Evolutionary conservation across 2,888 invertebrate genomes (phyloP), one percentile per base, ranked within the genome.

Genomic region (Lepidochrysops patricia): DNA sequence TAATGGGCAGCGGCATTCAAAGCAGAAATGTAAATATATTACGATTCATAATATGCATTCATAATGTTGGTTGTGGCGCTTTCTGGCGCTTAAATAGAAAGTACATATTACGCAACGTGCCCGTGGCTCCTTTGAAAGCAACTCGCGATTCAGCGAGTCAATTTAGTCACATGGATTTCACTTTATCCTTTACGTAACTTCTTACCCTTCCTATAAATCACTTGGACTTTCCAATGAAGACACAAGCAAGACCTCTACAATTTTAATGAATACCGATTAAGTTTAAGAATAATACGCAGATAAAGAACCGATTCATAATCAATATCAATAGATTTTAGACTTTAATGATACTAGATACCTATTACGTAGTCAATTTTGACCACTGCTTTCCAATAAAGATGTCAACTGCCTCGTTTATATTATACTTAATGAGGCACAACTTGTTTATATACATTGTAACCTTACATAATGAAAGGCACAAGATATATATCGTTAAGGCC

Each of bases 161-260:
- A 66, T 66, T 64, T 60, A 66, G 64, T 32, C 60, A 27, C 60
- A 65, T 61, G 60, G 68, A 68, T 68, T 70, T 68, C 69, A 65
- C 68, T 68, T 66, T 62, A 57, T 57, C 57, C 64, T 63, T 68
- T 68, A 68, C 65, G 65, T 67, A 68, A 70, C 61, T 62, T 61
- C 60, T 58, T 56, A 62, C 64, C 63, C 63, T 64, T 65, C 63
- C 57, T 19, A 13, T 43, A 43, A 43, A 43, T 43, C 43, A 43
- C 7, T 43, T 43, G 52, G 13, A 26, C 13, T 26, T 52, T 52
- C 27, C 52, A 52, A 52, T 9, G 27, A 26, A 52, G 19, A 43
- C 25, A 2, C 12, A 43, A 25, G 9, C 13, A 26, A 57, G 2
- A 13, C 5, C n/a, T 7, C 26, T 23, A 26, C 32, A 34, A 26